Conservation (phyloP, 2,797 vertebrate genomes). For the Todus mexicanus region DNA sequence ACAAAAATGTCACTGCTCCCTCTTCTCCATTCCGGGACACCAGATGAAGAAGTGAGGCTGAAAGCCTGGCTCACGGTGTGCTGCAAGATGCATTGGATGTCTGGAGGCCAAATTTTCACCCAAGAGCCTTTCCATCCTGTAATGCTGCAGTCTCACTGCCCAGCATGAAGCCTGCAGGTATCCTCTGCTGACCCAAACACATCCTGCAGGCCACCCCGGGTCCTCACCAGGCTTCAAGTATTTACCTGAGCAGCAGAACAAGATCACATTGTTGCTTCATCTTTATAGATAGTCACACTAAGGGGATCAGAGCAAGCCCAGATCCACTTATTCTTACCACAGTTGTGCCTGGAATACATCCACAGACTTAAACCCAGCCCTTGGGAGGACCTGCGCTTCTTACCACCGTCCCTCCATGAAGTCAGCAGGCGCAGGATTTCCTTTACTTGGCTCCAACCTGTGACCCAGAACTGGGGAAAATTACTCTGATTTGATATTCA, state of each 20-base stretch:
- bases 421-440: background rate
- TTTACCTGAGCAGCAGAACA: background rate
- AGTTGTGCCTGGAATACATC: background rate
- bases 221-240: background rate
- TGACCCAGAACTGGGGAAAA: background rate
- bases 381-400: accelerated
- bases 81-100: background rate
- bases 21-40: background rate
- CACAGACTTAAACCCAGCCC: background rate
- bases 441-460: background rate
- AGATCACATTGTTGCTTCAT: background rate
- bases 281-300: background rate
- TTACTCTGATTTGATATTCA: background rate
- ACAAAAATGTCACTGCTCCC: background rate
- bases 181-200: background rate
- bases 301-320: background rate
- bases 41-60: accelerated
- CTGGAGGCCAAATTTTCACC: background rate
- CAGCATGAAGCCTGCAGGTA: background rate
- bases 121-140: background rate
- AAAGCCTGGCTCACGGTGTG: background rate
- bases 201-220: background rate
- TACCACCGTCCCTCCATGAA: background rate
- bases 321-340: background rate
- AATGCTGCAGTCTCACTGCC: background rate